Evolutionary conservation across 2,797 vertebrate genomes (phyloP).

Genomic region (Alfaro cultratus): DNA sequence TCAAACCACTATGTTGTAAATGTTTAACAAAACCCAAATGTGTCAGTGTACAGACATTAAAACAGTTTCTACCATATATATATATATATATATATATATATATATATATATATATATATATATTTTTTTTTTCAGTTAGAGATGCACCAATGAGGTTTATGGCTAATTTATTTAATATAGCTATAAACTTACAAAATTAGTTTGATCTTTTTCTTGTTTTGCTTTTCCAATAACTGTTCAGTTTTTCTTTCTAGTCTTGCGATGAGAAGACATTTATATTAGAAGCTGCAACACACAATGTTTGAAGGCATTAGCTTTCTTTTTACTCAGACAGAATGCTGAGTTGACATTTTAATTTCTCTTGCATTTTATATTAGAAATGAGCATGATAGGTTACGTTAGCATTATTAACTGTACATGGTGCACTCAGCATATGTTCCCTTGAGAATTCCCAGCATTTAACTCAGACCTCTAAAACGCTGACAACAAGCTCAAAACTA

Average conservation of each 20-base stretch:
- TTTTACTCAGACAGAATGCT: neutral
- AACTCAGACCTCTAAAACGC: neutral
- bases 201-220: neutral
- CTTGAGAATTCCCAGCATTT: neutral
- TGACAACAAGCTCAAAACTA: neutral
- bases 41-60: conserved; percentile 10
- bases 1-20: conserved; percentile 1
- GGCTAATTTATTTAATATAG: neutral
- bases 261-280: neutral
- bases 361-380: neutral
- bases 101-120: neutral
- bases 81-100: too few species aligned
- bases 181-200: neutral
- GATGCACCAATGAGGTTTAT: neutral
- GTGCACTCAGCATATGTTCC: neutral
- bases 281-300: neutral
- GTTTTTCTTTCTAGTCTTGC: neutral
- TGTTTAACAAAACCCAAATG: conserved; percentile 2
- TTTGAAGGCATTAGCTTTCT: neutral
- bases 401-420: neutral
- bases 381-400: neutral
- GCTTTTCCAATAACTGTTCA: neutral
- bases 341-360: neutral
- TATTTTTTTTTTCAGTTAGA: neutral
- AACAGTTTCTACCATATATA: conserved; percentile 2